A percentile compares a stretch with the other conserved stretches of the same genome.
phyloP scores from a whole-genome alignment of 1,140 invertebrate genomes.

The Caenorhabditis tropicalis region DNA sequence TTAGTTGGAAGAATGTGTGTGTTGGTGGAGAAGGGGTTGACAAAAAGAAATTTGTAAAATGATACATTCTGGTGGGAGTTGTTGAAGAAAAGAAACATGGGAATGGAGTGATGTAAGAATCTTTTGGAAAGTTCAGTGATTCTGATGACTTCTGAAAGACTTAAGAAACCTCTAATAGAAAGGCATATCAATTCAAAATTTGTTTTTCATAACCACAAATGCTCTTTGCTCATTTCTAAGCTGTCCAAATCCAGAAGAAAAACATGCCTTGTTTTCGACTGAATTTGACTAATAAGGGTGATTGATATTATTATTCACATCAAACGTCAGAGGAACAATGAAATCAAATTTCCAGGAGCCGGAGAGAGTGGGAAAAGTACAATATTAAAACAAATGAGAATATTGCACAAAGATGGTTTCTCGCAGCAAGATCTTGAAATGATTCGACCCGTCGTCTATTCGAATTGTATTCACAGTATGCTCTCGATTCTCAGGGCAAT shows the following conservation, averaged over 20 bases:
- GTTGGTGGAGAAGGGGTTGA: neutral
- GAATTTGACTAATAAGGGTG: no score
- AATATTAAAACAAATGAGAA: slow-evolving; percentile 74
- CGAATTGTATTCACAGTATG: slow-evolving; percentile 71
- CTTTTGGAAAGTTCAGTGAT: neutral
- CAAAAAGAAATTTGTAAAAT: slow-evolving; percentile 46
- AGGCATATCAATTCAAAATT: no score
- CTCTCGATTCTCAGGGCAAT: slow-evolving; percentile 70
- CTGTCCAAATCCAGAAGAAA: no score
- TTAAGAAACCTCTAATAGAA: no score
- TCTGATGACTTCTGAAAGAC: no score
- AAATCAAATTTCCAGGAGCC: slow-evolving; percentile 61
- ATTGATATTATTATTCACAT: no score
- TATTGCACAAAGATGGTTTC: slow-evolving; percentile 67
- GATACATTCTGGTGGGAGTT: neutral
- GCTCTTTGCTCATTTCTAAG: no score
- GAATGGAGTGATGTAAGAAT: neutral
- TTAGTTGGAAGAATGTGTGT: neutral
- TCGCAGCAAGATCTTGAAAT: slow-evolving; percentile 69
- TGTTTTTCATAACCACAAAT: no score
- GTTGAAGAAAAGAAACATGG: neutral
- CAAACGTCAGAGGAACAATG: neutral
- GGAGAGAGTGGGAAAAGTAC: slow-evolving; percentile 75
- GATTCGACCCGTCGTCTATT: slow-evolving; percentile 71
- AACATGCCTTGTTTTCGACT: no score